Evolutionary conservation across 2,113 vertebrate genomes (phyloP).

Genomic region (Procavia capensis): DNA sequence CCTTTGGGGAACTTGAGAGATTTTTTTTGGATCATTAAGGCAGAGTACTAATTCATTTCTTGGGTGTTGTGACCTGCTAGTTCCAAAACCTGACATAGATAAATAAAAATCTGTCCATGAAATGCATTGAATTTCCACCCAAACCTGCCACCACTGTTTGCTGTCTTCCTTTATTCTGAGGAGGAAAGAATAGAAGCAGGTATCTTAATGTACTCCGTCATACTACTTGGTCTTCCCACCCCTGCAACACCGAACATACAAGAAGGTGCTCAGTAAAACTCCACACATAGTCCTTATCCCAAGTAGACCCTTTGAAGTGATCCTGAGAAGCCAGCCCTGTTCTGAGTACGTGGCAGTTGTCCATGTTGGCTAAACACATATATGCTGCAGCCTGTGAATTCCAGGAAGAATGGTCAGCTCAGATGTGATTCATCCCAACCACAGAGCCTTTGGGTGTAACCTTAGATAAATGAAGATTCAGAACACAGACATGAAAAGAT

Average conservation of each 20-base stretch:
- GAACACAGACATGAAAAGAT: slow-evolving; percentile 77
- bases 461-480: slow-evolving; percentile 79
- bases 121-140: neutral
- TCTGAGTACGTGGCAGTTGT: slow-evolving; percentile 42
- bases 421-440: slow-evolving; percentile 70
- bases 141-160: neutral
- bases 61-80: neutral
- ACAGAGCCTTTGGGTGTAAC: slow-evolving; percentile 68
- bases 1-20: slow-evolving; percentile 25
- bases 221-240: no score
- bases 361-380: slow-evolving; percentile 25
- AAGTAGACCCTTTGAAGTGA: neutral
- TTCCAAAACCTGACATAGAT: slow-evolving; percentile 18
- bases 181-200: neutral
- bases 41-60: slow-evolving; percentile 39
- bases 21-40: slow-evolving; percentile 15
- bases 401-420: slow-evolving; percentile 46
- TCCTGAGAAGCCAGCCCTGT: neutral
- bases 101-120: slow-evolving; percentile 35
- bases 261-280: neutral
- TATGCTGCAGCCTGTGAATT: neutral
- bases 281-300: neutral
- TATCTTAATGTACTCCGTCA: neutral
- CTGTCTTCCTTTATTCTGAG: neutral
- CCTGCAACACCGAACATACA: neutral